Percentiles rank a stretch among this genome's conserved stretches.
Conservation (phyloP, 1,140 invertebrate genomes). For the Proctacanthus coquilletti region DNA sequence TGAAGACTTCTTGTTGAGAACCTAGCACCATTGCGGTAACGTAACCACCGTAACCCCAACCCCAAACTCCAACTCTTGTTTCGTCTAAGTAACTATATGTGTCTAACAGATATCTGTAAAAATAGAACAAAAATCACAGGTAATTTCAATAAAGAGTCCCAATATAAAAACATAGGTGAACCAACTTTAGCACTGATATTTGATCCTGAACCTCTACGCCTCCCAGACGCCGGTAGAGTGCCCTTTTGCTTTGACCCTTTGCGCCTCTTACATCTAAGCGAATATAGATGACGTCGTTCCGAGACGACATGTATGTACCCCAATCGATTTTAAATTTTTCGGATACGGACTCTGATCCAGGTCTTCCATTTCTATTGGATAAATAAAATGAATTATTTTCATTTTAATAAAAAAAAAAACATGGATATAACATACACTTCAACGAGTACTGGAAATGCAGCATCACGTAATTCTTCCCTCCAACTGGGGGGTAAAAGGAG, state of each 20-base stretch:
- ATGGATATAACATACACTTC: slow-evolving; percentile 47
- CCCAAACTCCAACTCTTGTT: slow-evolving; percentile 78
- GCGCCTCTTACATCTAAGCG: slow-evolving; percentile 77
- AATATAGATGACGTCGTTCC: slow-evolving; percentile 79
- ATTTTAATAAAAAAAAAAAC: neutral
- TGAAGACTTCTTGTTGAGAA: slow-evolving; percentile 68
- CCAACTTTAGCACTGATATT: slow-evolving; percentile 61
- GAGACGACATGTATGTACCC: slow-evolving; percentile 84
- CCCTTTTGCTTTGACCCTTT: slow-evolving; percentile 60
- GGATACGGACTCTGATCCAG: slow-evolving; percentile 73
- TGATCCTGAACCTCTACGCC: slow-evolving; percentile 80
- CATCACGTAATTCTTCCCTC: slow-evolving; percentile 66
- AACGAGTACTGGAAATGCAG: slow-evolving; percentile 68
- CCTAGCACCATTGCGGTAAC: slow-evolving; percentile 78
- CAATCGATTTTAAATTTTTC: slow-evolving; percentile 76
- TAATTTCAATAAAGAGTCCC: neutral
- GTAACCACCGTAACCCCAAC: slow-evolving; percentile 95
- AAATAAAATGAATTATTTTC: slow-evolving; percentile 6
- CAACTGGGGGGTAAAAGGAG: slow-evolving; percentile 66
- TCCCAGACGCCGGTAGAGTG: slow-evolving; percentile 64
- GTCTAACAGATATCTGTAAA: slow-evolving; percentile 57
- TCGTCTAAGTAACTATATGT: slow-evolving; percentile 72
- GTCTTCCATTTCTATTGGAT: slow-evolving; percentile 73
- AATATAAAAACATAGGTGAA: neutral
- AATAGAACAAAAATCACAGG: slow-evolving; percentile 1